phyloP scores from a whole-genome alignment of 1,140 invertebrate genomes.

The Caenorhabditis briggsae region DNA sequence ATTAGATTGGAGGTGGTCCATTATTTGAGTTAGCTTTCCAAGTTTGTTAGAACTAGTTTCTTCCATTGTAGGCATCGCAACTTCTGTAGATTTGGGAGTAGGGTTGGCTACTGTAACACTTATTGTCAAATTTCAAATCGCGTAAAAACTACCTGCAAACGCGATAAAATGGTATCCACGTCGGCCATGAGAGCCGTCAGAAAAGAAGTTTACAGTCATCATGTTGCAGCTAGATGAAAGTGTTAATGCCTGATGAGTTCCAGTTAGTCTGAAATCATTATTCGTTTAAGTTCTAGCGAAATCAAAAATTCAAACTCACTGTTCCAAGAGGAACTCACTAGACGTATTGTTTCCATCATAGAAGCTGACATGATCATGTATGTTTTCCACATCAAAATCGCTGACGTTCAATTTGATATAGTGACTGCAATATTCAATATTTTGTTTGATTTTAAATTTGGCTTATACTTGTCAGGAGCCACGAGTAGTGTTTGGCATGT shows the following conservation, averaged over 20 bases:
- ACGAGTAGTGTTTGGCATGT: not conserved
- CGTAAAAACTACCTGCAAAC: not conserved
- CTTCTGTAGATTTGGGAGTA: no score
- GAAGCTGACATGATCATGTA: not conserved
- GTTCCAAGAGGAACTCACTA: not conserved
- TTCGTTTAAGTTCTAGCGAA: no score
- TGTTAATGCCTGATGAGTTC: not conserved
- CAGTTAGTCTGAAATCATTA: not conserved
- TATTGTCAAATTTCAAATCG: not conserved
- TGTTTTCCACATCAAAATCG: not conserved
- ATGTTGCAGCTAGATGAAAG: not conserved
- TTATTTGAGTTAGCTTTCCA: no score
- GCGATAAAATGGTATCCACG: not conserved
- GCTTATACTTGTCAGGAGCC: not conserved
- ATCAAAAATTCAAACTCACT: not conserved
- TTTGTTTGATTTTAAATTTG: not conserved
- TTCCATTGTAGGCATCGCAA: no score
- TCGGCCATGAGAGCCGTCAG: not conserved
- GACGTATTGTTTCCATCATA: not conserved
- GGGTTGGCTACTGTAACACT: no score
- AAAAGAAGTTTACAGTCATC: not conserved
- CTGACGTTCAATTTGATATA: not conserved
- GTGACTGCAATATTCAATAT: not conserved
- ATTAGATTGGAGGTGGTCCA: no score
- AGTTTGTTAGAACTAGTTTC: no score